Percentiles rank a stretch among this genome's conserved stretches.
phyloP scores from a whole-genome alignment of 2,113 vertebrate genomes.

The Sceloporus undulatus region DNA sequence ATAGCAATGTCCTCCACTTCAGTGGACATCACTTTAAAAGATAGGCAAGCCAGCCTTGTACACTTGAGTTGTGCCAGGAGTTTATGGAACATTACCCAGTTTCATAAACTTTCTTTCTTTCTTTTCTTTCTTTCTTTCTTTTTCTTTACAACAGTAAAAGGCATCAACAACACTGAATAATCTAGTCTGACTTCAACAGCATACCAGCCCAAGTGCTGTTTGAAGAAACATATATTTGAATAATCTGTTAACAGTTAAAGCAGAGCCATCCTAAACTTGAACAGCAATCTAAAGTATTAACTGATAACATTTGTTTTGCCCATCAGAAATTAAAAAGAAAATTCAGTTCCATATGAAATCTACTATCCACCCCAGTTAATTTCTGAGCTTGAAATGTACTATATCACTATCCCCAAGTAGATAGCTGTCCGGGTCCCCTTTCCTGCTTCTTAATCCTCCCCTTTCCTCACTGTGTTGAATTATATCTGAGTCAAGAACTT shows the following conservation, averaged over 20 bases:
- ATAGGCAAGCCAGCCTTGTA: background rate
- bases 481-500: constrained; percentile 43
- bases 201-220: too few species aligned
- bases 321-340: constrained; percentile 34
- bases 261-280: background rate
- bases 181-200: too few species aligned
- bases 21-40: background rate
- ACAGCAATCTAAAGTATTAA: constrained; percentile 10
- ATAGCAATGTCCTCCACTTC: background rate
- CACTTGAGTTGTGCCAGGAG: too few species aligned
- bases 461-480: background rate
- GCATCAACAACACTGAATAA: too few species aligned
- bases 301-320: background rate
- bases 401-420: constrained; percentile 20
- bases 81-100: background rate
- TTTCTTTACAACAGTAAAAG: too few species aligned
- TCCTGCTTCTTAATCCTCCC: background rate
- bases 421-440: background rate
- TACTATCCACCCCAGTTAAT: background rate
- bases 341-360: background rate
- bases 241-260: background rate
- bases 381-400: constrained; percentile 1
- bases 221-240: too few species aligned
- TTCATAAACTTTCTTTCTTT: too few species aligned
- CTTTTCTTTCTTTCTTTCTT: too few species aligned